Base-by-base conservation (phyloP, 1,140 invertebrate genomes). In the Papilio machaon region DNA sequence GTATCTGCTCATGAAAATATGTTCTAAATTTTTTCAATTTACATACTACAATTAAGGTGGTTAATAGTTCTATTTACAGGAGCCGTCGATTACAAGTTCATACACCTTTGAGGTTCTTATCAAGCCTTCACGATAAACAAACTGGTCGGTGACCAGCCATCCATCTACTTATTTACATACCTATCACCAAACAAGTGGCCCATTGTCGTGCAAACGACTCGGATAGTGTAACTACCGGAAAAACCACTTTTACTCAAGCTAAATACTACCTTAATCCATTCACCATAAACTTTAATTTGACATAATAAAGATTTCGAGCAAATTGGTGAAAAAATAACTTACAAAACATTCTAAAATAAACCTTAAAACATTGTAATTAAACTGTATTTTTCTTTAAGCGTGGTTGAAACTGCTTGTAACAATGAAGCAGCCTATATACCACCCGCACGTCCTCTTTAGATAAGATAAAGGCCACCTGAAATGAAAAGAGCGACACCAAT, bases 401-500 rank as follows among this genome's bases (percentile, higher is more conserved):
- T 9, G 10, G 58, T 73, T 23, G 64, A 52, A 77, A 85, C 84
- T 82, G 86, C 89, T 88, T 83, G 81, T 82, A 89, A 91, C 90
- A 91, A 88, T 91, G 90, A 90, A 89, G 86, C 86, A 87, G 86
- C 88, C 86, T 91, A 90, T 92, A 90, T 91, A 92, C 90, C 79
- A 87, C 90, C 91, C 92, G 93, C 91, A 94, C 93, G 93, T 94
- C 93, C 93, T 94, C 93, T 93, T 92, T 94, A 92, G 92, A 94
- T 94, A 92, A 94, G 93, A 94, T 94, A 94, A 91, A 89, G 91
- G 89, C 87, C 89, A 91, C 86, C 88, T 92, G 90, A 91, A 93
- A 90, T 88, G 89, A 90, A 85, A 86, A 90, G 89, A 89, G 84
- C 88, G 92, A 90, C 92, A 94, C 92, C 90, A 93, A 93, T 94